Base-by-base conservation (phyloP, 2,113 vertebrate genomes). In the Platysteira castanea region DNA sequence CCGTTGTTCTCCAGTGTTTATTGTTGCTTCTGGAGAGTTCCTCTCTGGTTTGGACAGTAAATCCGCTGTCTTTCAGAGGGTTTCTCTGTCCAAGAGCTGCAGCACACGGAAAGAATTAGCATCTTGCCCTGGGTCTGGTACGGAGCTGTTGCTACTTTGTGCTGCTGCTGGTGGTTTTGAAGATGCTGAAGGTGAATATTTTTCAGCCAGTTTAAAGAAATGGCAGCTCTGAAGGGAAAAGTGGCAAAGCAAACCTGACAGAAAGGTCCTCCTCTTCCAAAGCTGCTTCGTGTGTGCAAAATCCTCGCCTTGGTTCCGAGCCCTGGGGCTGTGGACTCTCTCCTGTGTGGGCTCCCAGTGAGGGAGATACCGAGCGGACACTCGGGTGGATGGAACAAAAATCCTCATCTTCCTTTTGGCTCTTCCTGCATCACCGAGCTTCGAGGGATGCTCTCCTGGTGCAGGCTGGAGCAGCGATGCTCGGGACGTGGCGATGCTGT, bases 21-120 rank as follows among this genome's bases (percentile, higher is more conserved):
- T 89, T 87, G 93, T 84, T 90, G 93, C 85, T 95, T 87, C 93
- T 95, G 96, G 90, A 95, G 88, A 87, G 92, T 82, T 96, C 85
- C 94, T 93, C 78, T 89, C 82, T 80, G 84, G 71, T 94, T 94
- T 95, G 92, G 95, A 71, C 90, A 35, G 71, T 71, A 83, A 92
- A 94, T 86, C 94, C 4, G 0, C 49, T 12, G 35, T 47, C 76
- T 68, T 73, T 73, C 84, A 14, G 80, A 56, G n/a, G 37, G 6
- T 93, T 93, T 64, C 73, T 84, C 73, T 56, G 21, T 89, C 87
- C 94, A 91, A 95, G 92, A 84, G 94, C 90, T 91, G 76, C 92
- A 69, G 88, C 93, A 95, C 69, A 50, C 20, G 93, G 96, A 93
- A 96, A 65, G 82, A 77, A 94, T 95, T 84, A 94, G 50, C 42